Evolutionary conservation across 2,113 vertebrate genomes (phyloP).

Genomic region (Plecturocebus donacophilus): DNA sequence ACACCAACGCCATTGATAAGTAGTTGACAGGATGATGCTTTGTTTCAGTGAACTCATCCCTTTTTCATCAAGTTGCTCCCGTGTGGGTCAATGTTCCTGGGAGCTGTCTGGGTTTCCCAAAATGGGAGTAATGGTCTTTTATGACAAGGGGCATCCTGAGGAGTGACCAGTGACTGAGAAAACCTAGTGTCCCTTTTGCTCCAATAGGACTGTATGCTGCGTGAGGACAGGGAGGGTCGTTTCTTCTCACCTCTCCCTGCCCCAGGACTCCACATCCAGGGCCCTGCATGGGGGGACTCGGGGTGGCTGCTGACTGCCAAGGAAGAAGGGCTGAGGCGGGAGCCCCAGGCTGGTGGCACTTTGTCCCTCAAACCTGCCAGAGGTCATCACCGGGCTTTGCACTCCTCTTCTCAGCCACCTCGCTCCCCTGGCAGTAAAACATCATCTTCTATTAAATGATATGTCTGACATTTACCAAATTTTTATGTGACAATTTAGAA

Average conservation of each 20-base stretch:
- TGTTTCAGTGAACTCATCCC: neutral
- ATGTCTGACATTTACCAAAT: conserved; percentile 85
- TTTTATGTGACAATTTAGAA: conserved; percentile 84
- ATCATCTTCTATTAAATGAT: conserved; percentile 82
- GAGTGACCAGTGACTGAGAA: neutral
- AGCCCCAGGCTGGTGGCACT: neutral
- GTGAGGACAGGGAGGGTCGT: neutral
- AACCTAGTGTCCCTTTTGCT: neutral
- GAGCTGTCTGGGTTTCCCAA: neutral
- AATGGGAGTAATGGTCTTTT: neutral
- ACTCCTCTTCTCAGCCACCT: conserved; percentile 6
- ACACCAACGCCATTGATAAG: neutral
- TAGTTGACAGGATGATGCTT: neutral
- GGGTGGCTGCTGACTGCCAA: neutral
- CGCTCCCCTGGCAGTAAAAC: conserved; percentile 70
- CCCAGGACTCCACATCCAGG: neutral
- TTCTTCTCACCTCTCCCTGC: fast-evolving
- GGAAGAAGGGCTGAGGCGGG: neutral
- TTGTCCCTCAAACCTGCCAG: neutral
- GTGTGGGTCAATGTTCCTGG: neutral
- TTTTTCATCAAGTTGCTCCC: neutral
- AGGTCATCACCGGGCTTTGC: conserved; percentile 51
- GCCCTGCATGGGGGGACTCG: neutral
- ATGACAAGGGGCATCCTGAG: neutral
- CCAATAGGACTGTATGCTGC: neutral